These are phyloP conservation scores for Rotaria magnacalcarata DNA, from an alignment of 2,888 invertebrate species.

Conservation along the genomic window DNA sequence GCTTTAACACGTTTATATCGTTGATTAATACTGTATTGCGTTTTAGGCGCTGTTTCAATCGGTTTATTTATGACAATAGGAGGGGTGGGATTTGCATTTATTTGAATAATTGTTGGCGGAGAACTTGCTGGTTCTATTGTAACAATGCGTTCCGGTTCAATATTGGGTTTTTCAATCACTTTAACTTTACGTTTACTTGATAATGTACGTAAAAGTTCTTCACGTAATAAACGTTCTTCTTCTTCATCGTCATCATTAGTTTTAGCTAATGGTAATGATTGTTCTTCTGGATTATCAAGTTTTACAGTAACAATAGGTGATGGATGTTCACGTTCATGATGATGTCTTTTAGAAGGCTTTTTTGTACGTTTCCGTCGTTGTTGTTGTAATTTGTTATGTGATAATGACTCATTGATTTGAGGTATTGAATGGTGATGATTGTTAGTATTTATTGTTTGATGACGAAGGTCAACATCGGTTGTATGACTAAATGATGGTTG, in stretches of 20 bases:
- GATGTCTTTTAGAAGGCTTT: not conserved
- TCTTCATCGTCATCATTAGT: not conserved
- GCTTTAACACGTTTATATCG: constrained; percentile 35
- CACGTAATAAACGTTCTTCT: not conserved
- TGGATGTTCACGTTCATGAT: not conserved
- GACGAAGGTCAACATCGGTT: constrained; percentile 13
- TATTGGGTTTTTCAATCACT: not conserved
- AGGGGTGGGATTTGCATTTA: not conserved
- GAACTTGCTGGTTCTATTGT: not conserved
- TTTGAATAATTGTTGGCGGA: not conserved
- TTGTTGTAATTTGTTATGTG: not conserved
- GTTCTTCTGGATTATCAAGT: no score
- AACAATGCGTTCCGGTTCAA: not conserved
- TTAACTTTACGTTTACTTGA: not conserved
- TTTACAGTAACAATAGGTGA: not conserved
- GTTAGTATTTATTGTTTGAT: not conserved
- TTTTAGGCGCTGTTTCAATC: not conserved
- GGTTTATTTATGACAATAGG: not conserved
- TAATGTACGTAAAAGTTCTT: not conserved
- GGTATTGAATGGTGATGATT: not conserved
- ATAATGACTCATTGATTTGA: not conserved
- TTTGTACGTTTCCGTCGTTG: constrained; percentile 7
- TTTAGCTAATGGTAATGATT: not conserved
- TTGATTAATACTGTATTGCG: not conserved
- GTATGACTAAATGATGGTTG: not conserved